Percentiles rank a stretch among this genome's conserved stretches.
Conservation (phyloP, 2,113 vertebrate genomes). For the Grammomys surdaster region DNA sequence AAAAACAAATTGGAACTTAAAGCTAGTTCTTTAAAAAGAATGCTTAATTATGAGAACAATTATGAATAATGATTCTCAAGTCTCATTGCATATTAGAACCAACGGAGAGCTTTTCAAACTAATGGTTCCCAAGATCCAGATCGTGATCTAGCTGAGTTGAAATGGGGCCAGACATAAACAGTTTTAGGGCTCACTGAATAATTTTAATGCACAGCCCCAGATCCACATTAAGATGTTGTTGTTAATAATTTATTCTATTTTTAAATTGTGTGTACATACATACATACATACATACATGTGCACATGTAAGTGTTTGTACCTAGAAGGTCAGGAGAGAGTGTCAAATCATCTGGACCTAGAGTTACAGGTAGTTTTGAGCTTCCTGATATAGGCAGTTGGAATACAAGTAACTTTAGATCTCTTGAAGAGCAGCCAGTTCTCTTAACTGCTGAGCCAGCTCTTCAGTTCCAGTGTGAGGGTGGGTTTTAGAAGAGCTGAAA, state of each 20-base stretch:
- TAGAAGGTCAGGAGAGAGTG: too few relatives aligned
- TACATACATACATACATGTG: too few relatives aligned
- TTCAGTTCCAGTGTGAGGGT: background rate
- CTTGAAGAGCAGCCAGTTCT: background rate
- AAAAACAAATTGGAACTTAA: background rate
- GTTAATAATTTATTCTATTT: background rate
- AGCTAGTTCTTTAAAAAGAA: slow-evolving; percentile 1
- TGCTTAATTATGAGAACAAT: slow-evolving; percentile 10
- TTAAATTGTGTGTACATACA: background rate
- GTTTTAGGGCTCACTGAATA: background rate
- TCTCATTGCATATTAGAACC: background rate
- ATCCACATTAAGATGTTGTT: background rate
- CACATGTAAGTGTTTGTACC: background rate
- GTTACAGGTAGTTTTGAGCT: background rate
- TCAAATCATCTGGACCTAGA: background rate
- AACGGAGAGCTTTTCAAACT: background rate
- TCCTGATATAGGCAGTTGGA: background rate
- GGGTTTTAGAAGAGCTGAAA: background rate
- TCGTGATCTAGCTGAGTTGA: background rate
- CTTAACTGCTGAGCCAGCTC: background rate
- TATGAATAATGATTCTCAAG: background rate
- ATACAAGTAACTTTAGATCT: too few relatives aligned
- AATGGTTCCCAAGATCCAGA: background rate
- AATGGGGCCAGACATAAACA: background rate
- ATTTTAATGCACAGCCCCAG: background rate